Base-by-base conservation (phyloP, 2,797 vertebrate genomes). In the Melanotaenia nigrans region DNA sequence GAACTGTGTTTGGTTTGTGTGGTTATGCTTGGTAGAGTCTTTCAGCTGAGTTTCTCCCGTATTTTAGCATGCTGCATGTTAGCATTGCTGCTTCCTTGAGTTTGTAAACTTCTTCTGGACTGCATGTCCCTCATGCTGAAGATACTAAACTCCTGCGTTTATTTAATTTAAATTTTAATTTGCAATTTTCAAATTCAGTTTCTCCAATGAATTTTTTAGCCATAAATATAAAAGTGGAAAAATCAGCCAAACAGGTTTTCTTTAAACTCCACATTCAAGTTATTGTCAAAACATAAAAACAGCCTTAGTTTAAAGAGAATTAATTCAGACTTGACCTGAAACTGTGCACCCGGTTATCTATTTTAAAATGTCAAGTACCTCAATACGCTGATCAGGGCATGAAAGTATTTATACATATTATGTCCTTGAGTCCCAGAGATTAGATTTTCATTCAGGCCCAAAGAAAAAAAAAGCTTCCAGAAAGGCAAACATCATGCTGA, bases 351-450 rank as follows among this genome's bases (percentile, higher is more conserved):
- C 58, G 47, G 80, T 86, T 91, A 91, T 92, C 91, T 86, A 56
- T 79, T 71, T 74, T 76, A 64, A 92, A 93, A 93, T 92, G 92
- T 92, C 91, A 92, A 90, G 91, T 65, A 87, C 85, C 82, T 85
- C 77, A 86, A 89, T 89, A 80, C 63, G 83, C 90, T 91, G 90
- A 92, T 90, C 87, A 87, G 84, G 78, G 68, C 83, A 85, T 88
- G 85, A 90, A 91, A 90, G 88, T 88, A 82, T 88, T 90, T 81
- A 78, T 90, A 90, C 85, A 87, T 87, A 89, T 89, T 85, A 86
- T 83, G 87, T 92, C 87, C 90, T 91, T 83, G 66, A 90, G 84
- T 87, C 78, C 36, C 69, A 57, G 65, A 91, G 87, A 93, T 93
- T 86, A 90, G 74, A 87, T 90, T 90, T 90, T 75, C 88, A 90